Percentiles rank a stretch among this genome's conserved stretches.
Evolutionary conservation across 1,140 invertebrate genomes (phyloP).

Genomic region (Aphelenchoides fujianensis): DNA sequence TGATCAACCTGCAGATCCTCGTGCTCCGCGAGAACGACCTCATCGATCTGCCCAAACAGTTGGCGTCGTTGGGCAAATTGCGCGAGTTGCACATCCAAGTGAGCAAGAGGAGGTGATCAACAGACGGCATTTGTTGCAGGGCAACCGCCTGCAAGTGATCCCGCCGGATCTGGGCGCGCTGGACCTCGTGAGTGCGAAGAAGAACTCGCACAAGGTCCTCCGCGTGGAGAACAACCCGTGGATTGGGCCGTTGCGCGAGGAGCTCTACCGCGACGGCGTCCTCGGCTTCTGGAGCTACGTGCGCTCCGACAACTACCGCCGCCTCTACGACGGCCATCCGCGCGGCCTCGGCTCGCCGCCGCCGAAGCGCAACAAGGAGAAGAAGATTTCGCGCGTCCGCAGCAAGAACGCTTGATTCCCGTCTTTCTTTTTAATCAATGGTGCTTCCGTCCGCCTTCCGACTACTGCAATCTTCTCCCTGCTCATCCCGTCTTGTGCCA

Average conservation of each 20-base stretch:
- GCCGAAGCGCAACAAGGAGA: conserved; percentile 60
- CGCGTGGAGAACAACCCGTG: conserved; percentile 94
- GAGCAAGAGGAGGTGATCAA: too few relatives aligned
- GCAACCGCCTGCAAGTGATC: conserved; percentile 85
- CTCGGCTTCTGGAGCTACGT: conserved; percentile 57
- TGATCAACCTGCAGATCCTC: conserved; percentile 95
- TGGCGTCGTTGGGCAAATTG: conserved; percentile 79
- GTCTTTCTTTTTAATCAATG: too few relatives aligned
- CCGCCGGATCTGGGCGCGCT: conserved; percentile 70
- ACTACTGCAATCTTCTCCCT: too few relatives aligned
- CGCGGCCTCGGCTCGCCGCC: conserved; percentile 51
- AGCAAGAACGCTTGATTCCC: conserved; percentile 17
- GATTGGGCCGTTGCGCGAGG: conserved; percentile 90
- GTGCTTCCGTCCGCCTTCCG: too few relatives aligned
- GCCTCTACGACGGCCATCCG: conserved; percentile 50
- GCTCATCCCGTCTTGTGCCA: too few relatives aligned
- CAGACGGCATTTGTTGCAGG: too few relatives aligned
- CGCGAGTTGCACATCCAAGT: conserved; percentile 78
- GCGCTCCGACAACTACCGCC: conserved; percentile 57
- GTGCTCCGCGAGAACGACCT: conserved; percentile 90
- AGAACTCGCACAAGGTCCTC: conserved; percentile 71
- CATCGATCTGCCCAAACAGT: conserved; percentile 83
- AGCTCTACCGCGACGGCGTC: conserved; percentile 76
- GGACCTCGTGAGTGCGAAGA: conserved; percentile 84
- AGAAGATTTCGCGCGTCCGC: conserved; percentile 55